Evolutionary conservation across 2,113 vertebrate species (phyloP).

Genomic region (Macrotis lagotis): DNA sequence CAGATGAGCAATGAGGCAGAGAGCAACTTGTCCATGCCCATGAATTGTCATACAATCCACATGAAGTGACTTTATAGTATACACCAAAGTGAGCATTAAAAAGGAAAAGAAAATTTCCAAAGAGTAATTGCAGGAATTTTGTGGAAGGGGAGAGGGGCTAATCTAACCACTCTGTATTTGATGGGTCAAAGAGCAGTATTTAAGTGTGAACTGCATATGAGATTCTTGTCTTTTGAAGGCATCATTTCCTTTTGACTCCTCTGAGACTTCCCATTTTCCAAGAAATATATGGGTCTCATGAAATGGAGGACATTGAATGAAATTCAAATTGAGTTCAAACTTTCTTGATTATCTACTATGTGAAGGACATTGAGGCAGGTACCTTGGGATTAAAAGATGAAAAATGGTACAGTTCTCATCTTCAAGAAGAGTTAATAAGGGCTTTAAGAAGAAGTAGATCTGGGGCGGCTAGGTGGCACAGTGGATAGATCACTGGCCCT

Average conservation of each 20-base stretch:
- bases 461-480: too few relatives aligned
- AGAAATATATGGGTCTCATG: background rate
- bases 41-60: background rate
- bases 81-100: background rate
- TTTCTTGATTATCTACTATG: background rate
- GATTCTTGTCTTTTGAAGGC: background rate
- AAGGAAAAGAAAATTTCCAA: background rate
- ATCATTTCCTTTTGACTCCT: background rate
- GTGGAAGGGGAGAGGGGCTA: too few relatives aligned
- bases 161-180: too few relatives aligned
- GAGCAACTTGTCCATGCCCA: background rate
- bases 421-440: background rate
- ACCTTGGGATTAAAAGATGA: background rate
- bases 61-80: background rate
- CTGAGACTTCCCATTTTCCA: background rate
- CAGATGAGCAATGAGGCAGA: background rate
- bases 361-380: background rate
- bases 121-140: background rate
- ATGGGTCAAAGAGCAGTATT: background rate
- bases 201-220: background rate
- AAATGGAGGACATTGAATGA: background rate
- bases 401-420: background rate
- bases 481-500: too few relatives aligned
- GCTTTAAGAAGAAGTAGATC: background rate
- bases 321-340: background rate